Evolutionary conservation across 2,888 invertebrate genomes (phyloP).

Genomic region (Drosophila falleni): DNA sequence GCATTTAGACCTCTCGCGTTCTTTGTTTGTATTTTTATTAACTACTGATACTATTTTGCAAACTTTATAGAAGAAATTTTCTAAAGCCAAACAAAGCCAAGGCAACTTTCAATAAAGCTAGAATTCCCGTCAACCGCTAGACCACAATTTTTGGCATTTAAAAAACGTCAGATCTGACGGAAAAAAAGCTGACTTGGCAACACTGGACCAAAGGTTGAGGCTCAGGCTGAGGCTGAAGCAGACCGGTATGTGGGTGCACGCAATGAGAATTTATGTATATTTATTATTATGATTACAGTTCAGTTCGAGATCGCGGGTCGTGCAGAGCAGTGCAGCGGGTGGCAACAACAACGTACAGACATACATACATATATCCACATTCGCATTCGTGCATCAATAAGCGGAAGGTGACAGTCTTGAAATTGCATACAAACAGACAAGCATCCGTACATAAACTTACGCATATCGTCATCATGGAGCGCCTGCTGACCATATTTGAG

Average conservation of each 20-base stretch:
- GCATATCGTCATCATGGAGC: constrained; percentile 73
- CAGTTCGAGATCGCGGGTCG: constrained; percentile 54
- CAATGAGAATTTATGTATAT: constrained; percentile 64
- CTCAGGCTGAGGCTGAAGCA: too few species aligned
- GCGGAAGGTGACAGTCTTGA: constrained; percentile 31
- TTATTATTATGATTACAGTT: constrained; percentile 66
- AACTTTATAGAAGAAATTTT: too few species aligned
- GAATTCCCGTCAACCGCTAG: too few species aligned
- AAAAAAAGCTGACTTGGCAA: too few species aligned
- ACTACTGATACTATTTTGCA: too few species aligned
- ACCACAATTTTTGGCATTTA: too few species aligned
- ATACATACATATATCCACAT: background rate
- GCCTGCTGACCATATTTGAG: constrained; percentile 82
- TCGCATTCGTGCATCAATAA: constrained; percentile 53
- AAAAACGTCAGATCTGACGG: too few species aligned
- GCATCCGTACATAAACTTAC: background rate
- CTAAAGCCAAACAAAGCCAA: too few species aligned
- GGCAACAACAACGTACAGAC: background rate
- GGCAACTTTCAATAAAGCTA: too few species aligned
- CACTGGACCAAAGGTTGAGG: too few species aligned
- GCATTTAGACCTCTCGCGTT: too few species aligned
- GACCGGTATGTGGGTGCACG: constrained; percentile 23
- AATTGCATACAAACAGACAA: constrained; percentile 14
- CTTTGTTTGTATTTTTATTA: too few species aligned
- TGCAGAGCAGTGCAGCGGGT: constrained; percentile 46